phyloP scores from a whole-genome alignment of 2,113 vertebrate species.

The Junco hyemalis region DNA sequence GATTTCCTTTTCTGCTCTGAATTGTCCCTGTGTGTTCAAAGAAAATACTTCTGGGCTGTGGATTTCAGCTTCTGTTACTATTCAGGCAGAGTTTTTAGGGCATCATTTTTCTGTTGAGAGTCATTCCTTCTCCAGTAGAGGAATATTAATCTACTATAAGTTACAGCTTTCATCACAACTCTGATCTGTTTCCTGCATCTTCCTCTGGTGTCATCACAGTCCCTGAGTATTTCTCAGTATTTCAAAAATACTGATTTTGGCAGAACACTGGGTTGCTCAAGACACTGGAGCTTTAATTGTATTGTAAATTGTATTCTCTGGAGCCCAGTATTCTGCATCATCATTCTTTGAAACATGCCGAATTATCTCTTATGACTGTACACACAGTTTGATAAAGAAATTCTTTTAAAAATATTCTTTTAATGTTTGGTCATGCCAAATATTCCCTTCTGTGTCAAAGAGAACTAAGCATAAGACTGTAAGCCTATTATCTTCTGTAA shows the following conservation, averaged over 20 bases:
- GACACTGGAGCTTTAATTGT: constrained; percentile 26
- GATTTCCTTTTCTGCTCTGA: background rate
- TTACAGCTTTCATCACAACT: constrained; percentile 19
- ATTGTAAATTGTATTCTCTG: background rate
- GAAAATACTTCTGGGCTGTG: background rate
- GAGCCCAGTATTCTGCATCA: background rate
- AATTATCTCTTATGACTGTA: background rate
- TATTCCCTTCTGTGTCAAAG: constrained; percentile 5
- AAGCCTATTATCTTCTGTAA: background rate
- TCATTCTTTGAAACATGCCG: background rate
- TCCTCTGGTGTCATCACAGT: background rate
- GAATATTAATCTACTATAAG: background rate
- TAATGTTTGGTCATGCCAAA: constrained; percentile 4
- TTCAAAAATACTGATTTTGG: constrained; percentile 12
- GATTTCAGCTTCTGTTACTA: background rate
- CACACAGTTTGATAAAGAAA: constrained; percentile 8
- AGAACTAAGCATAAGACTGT: background rate
- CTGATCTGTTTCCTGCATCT: constrained; percentile 6
- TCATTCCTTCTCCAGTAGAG: background rate
- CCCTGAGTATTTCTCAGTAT: background rate
- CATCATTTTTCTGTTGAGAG: constrained; percentile 38
- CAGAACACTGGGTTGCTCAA: background rate
- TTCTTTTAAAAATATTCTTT: background rate
- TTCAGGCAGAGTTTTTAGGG: background rate
- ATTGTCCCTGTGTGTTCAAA: background rate